Percentiles rank a stretch among this genome's conserved stretches.
Conservation (phyloP, 2,113 vertebrate genomes). For the Cacatua alba region DNA sequence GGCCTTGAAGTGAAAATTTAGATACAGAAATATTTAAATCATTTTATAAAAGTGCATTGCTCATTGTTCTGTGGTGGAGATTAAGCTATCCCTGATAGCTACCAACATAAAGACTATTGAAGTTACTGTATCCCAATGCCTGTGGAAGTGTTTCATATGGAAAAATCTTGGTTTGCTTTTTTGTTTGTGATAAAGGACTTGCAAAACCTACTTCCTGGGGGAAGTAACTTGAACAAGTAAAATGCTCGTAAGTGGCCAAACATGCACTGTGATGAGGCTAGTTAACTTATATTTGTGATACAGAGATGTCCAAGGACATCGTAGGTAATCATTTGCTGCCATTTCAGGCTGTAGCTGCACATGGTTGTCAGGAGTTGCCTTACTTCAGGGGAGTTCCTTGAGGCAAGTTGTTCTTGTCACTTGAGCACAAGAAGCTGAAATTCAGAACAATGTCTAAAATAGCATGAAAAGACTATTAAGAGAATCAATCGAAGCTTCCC, state of each 20-base stretch:
- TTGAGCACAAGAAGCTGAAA: background rate
- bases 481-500: background rate
- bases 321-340: constrained; percentile 3
- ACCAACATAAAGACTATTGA: background rate
- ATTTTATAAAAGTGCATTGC: background rate
- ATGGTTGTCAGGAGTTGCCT: constrained; percentile 37
- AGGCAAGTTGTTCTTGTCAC: background rate
- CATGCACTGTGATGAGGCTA: background rate
- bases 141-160: background rate
- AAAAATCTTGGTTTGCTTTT: background rate
- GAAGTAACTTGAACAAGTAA: background rate
- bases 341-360: constrained; percentile 32
- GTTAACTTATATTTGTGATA: background rate
- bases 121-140: background rate
- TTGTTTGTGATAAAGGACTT: background rate
- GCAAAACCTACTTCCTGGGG: background rate
- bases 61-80: background rate
- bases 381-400: constrained; percentile 4
- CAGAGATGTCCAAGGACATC: background rate
- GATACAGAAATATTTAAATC: background rate
- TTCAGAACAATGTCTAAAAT: background rate
- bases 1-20: background rate
- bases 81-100: background rate
- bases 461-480: background rate
- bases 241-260: background rate